Conservation (phyloP, 2,888 invertebrate species). For the Calephelis perditalis region DNA sequence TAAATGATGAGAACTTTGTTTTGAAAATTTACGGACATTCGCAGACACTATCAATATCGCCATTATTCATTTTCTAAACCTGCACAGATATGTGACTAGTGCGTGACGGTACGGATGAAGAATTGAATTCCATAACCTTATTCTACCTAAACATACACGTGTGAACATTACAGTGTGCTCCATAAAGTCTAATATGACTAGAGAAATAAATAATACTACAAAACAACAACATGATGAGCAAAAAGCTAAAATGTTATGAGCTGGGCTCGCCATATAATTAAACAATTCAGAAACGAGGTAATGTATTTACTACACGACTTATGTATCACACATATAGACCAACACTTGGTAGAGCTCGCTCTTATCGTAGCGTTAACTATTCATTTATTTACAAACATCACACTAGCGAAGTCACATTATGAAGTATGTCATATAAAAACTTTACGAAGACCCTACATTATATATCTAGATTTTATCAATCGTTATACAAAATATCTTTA, state of each 20-base stretch:
- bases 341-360: constrained; percentile 38
- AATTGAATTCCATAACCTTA: constrained; percentile 45
- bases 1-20: too few relatives aligned
- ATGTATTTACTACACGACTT: constrained; percentile 71
- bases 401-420: constrained; percentile 73
- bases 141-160: constrained; percentile 39
- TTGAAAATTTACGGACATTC: constrained; percentile 27
- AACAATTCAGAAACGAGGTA: constrained; percentile 63
- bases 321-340: constrained; percentile 60
- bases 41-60: constrained; percentile 39
- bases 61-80: constrained; percentile 36
- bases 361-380: constrained; percentile 40
- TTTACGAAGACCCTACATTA: constrained; percentile 60
- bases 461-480: constrained; percentile 56
- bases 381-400: constrained; percentile 66
- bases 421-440: constrained; percentile 71
- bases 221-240: constrained; percentile 58
- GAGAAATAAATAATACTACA: constrained; percentile 45
- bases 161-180: constrained; percentile 37
- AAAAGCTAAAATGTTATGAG: constrained; percentile 47
- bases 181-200: constrained; percentile 57
- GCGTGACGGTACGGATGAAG: constrained; percentile 44
- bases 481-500: constrained; percentile 74
- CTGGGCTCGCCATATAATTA: constrained; percentile 59
- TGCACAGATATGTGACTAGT: constrained; percentile 61